Base-by-base conservation (phyloP, 2,888 invertebrate genomes). In the Ectemnius lituratus region DNA sequence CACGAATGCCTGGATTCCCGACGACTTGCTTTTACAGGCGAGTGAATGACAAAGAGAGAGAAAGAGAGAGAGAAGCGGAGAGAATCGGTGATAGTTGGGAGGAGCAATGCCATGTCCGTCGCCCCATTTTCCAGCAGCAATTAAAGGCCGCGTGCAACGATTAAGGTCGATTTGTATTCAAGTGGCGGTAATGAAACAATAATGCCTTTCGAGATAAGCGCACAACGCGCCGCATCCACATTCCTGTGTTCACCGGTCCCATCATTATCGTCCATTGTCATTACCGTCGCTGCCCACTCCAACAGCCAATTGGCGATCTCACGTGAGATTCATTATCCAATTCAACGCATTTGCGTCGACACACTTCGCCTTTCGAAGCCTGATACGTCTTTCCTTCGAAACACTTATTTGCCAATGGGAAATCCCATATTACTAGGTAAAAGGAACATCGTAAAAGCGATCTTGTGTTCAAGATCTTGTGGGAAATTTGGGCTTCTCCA, bases 271-370 rank as follows among this genome's bases (percentile, higher is more conserved):
- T 78, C 70, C 59, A 70, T 75, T 67, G 70, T 74, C 70, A 68
- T 80, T 75, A 80, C 47, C 69, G 68, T 27, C 45, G 28, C 70
- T 60, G 47, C 64, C 49, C 28, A 58, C 58, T 62, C 62, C n/a
- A 6, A 6, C 37, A 16, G 57, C 62, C 47, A 60, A 27, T 62
- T 62, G 37, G 62, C 62, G 70, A 80, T 75, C 78, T 70, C 72
- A 73, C 81, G 81, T 73, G 75, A 78, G 78, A 71, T 81, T 81
- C 81, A 81, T 80, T 80, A 81, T 80, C 76, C 78, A 80, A 80
- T 80, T 65, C 75, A 52, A 68, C 66, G 67, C 23, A 62, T 52
- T 11, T 28, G 60, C 37, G 46, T 62, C 52, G 63, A 64, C 76
- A 76, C 58, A 67, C 62, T 67, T 76, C 47, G 28, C 47, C 14